Base-by-base conservation (phyloP, 35 echinoderm and acorn worm species). In the Acanthaster planci region DNA sequence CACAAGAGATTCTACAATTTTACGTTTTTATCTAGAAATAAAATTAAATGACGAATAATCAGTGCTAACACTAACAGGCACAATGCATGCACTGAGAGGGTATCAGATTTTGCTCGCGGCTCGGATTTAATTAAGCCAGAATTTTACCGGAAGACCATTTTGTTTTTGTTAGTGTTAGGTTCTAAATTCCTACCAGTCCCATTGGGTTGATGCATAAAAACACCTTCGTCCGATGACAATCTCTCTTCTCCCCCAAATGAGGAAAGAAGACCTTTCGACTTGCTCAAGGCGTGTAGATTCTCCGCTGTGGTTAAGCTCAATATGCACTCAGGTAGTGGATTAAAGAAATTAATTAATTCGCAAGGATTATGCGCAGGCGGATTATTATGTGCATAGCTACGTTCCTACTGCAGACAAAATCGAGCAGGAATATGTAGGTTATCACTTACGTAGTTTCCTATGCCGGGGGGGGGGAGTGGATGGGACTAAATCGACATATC, bases 311-410 rank as follows among this genome's bases (percentile, higher is more conserved):
- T 47, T 47, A 47, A 47, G 42, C 42, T 12, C 12, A 47, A 47
- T 47, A 47, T 47, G 23, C 10, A 72, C 64, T 34, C 64, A 8
- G 64, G 22, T 72, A 26, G 18, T 72, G 64, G 64, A 72, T 72
- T 72, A 72, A 72, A 72, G 26, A 72, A 72, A 72, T 72, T 72
- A 72, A 72, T 72, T 72, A 72, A 72, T 29, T 72, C 19, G 64
- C 23, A 35, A 34, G 64, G 64, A 72, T 72, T 72, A 72, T 26
- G 26, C 15, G 34, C 14, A 72, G 26, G 34, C 64, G 30, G 64
- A 19, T 34, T 72, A 34, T 26, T 72, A 47, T n/a, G n/a, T n/a
- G n/a, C 42, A 47, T 47, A 4, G 12, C 42, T 47, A 6, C 42
- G 42, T 47, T 47, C 42, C 42, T 47, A 47, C 42, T 47, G 42